Evolutionary conservation across 2,113 vertebrate species (phyloP).

Genomic region (Mystacornis crossleyi): DNA sequence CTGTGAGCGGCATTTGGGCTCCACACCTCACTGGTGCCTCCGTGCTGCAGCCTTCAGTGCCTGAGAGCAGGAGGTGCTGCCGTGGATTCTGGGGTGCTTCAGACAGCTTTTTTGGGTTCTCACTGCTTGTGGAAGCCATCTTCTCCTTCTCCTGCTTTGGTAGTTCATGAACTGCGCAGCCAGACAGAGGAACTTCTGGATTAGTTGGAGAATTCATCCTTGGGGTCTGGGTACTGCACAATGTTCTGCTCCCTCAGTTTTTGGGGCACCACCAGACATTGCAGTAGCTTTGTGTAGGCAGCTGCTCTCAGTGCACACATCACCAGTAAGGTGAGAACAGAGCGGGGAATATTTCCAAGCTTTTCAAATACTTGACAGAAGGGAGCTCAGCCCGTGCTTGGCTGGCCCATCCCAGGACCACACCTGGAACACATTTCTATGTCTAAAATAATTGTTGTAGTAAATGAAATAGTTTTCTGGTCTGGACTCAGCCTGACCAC

Average conservation of each 20-base stretch:
- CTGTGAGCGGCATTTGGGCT: neutral
- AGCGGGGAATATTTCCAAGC: neutral
- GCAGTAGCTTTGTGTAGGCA: neutral
- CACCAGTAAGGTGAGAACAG: neutral
- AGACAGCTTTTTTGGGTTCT: neutral
- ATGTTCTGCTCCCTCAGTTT: neutral
- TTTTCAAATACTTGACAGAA: neutral
- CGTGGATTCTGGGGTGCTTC: neutral
- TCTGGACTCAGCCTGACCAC: neutral
- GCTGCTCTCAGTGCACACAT: neutral
- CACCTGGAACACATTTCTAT: neutral
- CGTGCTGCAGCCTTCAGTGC: neutral
- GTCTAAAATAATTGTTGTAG: accelerated
- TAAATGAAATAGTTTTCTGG: neutral
- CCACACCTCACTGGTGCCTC: neutral
- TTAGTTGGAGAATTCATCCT: neutral
- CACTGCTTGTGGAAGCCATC: neutral
- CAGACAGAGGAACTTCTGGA: neutral
- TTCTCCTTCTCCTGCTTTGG: neutral
- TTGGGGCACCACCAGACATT: neutral
- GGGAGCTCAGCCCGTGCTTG: neutral
- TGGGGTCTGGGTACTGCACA: neutral
- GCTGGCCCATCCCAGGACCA: neutral
- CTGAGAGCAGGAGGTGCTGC: neutral
- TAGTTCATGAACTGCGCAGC: neutral